Base-by-base conservation (phyloP, 2,797 vertebrate genomes). In the Coregonus sp. region DNA sequence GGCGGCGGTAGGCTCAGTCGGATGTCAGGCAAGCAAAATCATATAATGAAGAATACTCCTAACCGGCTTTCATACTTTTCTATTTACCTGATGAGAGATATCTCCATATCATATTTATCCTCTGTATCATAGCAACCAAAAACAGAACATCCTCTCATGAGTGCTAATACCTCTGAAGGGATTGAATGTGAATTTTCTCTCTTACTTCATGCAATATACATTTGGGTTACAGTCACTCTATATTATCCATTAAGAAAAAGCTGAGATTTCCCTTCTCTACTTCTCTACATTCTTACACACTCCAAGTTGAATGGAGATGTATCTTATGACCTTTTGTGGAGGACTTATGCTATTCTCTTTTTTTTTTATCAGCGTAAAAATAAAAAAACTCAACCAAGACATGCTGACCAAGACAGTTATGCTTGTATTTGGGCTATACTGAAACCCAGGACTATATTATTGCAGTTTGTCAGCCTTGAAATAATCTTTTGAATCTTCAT, bases 201-300 rank as follows among this genome's bases (percentile, higher is more conserved):
- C 75, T 80, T 20, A 9, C 66, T 76, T 86, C 77, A 84, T 84
- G 73, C 80, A 88, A 86, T 82, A 88, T 86, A 77, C 76, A 77
- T 85, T 82, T 84, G 77, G 80, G 70, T 77, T 61, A 6, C 9
- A 68, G 33, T 75, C 47, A 9, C 51, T 54, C 40, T 72, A 37
- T 78, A 33, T 74, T 81, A 33, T 77, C 50, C 79, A 75, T 85
- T 74, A 79, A 77, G 50, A 33, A 77, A 77, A 47, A 25, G 18
- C 4, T 12, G 29, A 54, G 77, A 70, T 79, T 79, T 73, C 16
- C 66, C 76, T 81, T 69, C 80, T 76, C 75, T 56, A 76, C n/a
- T n/a, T n/a, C n/a, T n/a, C n/a, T n/a, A 76, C 66, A 15, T 12
- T 72, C 35, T 77, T 37, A 69, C 31, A 81, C 74, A 80, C n/a